phyloP scores from a whole-genome alignment of 2,888 invertebrate species.

The Lacanobia wlatinum region DNA sequence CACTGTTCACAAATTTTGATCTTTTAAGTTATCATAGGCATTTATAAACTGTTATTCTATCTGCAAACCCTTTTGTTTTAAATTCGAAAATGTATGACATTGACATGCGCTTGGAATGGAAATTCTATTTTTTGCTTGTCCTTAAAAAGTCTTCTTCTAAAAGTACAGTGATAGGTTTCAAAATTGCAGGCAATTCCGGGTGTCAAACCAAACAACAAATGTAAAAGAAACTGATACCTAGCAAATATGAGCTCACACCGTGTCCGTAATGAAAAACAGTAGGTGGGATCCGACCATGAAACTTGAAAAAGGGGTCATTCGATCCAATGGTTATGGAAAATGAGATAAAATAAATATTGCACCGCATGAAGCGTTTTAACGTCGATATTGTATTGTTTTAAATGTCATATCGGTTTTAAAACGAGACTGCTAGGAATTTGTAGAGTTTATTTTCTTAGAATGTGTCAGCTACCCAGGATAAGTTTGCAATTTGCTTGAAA shows the following conservation, averaged over 20 bases:
- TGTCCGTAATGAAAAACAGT: slow-evolving; percentile 41
- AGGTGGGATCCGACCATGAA: slow-evolving; percentile 37
- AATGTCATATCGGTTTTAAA: slow-evolving; percentile 25
- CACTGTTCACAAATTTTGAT: too few species aligned
- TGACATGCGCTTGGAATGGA: too few species aligned
- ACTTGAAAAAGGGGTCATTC: slow-evolving; percentile 26
- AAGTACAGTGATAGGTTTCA: background rate
- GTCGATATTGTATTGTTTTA: slow-evolving; percentile 38
- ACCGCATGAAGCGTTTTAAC: slow-evolving; percentile 6
- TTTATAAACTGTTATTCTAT: too few species aligned
- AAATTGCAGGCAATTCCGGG: background rate
- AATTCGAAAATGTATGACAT: too few species aligned
- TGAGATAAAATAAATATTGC: slow-evolving; percentile 34
- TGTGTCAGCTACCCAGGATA: background rate
- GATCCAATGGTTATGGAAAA: slow-evolving; percentile 24
- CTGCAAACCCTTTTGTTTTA: too few species aligned
- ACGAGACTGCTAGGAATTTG: background rate
- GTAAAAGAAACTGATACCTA: background rate
- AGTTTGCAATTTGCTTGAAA: background rate
- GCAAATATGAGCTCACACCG: slow-evolving; percentile 2
- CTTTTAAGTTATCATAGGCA: too few species aligned
- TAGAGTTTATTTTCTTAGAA: slow-evolving; percentile 6
- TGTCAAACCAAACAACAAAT: background rate
- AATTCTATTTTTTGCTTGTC: too few species aligned
- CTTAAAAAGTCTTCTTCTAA: background rate